Percentiles rank a stretch among this genome's conserved stretches.
phyloP scores from a whole-genome alignment of 2,797 vertebrate genomes.

The Hippoglossus hippoglossus region DNA sequence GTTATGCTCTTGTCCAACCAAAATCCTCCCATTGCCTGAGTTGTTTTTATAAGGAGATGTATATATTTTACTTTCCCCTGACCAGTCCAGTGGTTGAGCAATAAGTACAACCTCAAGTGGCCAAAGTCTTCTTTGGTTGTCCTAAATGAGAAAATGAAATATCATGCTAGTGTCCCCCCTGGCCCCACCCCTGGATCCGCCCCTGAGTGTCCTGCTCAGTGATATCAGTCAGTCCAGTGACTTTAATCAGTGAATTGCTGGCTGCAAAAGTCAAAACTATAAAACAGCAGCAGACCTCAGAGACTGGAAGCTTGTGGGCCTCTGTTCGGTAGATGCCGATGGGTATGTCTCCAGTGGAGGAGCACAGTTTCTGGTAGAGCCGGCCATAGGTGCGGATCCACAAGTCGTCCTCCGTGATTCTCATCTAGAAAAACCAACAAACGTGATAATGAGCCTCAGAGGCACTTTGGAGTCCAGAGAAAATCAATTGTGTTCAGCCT shows the following conservation, averaged over 20 bases:
- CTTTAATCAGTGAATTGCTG: not conserved
- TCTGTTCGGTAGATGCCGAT: constrained; percentile 90
- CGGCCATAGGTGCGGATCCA: constrained; percentile 89
- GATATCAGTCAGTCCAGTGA: not conserved
- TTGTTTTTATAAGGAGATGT: too few species aligned
- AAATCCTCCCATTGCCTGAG: too few species aligned
- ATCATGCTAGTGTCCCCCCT: too few species aligned
- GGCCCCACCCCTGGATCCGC: too few species aligned
- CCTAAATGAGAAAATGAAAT: too few species aligned
- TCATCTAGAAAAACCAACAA: constrained; percentile 79
- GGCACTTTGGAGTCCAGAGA: not conserved
- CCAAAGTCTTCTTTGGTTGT: too few species aligned
- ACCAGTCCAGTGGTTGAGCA: too few species aligned
- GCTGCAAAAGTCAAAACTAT: not conserved
- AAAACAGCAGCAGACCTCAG: constrained; percentile 79
- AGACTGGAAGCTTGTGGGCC: constrained; percentile 84
- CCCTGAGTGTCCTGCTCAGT: not conserved
- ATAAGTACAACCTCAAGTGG: too few species aligned
- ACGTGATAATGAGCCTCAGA: constrained; percentile 7
- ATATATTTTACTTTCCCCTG: too few species aligned
- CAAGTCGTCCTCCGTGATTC: constrained; percentile 88
- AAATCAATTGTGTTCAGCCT: constrained; percentile 21
- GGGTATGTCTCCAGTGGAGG: constrained; percentile 88
- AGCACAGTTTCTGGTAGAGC: constrained; percentile 90
- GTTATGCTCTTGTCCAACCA: too few species aligned